Base-by-base conservation (phyloP, 2,113 vertebrate genomes). In the Dicentrarchus labrax region DNA sequence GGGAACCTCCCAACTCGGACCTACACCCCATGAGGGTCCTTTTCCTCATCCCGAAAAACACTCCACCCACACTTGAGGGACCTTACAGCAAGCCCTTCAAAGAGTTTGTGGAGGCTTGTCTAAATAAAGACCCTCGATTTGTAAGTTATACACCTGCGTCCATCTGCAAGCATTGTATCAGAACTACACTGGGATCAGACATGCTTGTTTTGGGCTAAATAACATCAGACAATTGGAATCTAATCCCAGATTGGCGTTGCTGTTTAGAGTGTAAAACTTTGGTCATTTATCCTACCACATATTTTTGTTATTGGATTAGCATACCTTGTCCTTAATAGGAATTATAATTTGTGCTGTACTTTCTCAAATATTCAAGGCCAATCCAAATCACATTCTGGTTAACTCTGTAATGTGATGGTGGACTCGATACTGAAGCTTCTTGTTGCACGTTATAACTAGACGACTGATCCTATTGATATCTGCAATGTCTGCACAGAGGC, bases 11-110 rank as follows among this genome's bases (percentile, higher is more conserved):
- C 2, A 99, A 99, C 94, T 99, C 98, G 0, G 98, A 99, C 71
- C 94, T 99, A 3, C 98, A 99, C 88, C 98, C 98, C 64, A 99
- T 99, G 98, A 97, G 98, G 5, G 98, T 99, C 88, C 96, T 99
- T 60, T 99, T 99, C 89, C 95, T 99, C 82, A 99, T 99, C 69
- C 98, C 98, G 17, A 99, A 99, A 94, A 99, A 99, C 89, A 99
- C 96, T 89, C 98, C 98, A 7, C 98, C 98, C 48, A 97, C 97
- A 1, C 94, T 99, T 71, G 98, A 99, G 82, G 98, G 98, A 56
- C 96, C 97, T 67, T 97, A 99, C 95, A 99, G 98, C 96, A 99
- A 98, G 87, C 97, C 98, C 51, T 99, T 99, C 91, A 99, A 98
- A 90, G 98, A 99, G 86, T 99, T 99, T 89, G 97, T 99, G 88